phyloP scores from a whole-genome alignment of 92 coral and sea anemone genomes.

The Anthopleura xanthogrammica region DNA sequence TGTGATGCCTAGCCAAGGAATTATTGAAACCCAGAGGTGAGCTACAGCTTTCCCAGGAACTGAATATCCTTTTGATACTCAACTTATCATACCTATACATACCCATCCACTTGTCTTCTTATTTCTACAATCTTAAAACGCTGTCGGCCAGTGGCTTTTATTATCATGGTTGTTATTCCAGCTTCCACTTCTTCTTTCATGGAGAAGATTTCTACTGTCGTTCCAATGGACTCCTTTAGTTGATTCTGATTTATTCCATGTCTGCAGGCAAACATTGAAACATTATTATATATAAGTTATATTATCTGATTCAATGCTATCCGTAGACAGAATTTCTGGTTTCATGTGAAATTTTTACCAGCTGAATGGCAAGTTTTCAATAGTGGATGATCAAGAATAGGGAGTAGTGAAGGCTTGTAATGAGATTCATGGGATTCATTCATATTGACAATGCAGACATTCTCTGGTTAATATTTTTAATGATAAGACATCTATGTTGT shows the following conservation, averaged over 20 bases:
- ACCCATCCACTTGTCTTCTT: constrained; percentile 98
- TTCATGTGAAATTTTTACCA: no score
- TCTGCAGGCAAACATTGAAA: neutral
- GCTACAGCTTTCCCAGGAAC: no score
- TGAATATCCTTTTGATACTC: neutral
- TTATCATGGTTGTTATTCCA: constrained; percentile 78
- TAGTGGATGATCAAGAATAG: no score
- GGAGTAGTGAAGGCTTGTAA: no score
- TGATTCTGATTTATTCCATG: neutral
- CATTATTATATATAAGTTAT: neutral
- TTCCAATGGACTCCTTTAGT: constrained; percentile 71
- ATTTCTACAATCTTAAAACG: constrained; percentile 76
- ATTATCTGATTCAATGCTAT: no score
- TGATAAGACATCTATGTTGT: no score
- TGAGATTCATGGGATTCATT: no score
- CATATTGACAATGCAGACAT: no score
- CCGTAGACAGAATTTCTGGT: neutral
- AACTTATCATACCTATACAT: neutral
- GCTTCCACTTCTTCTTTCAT: constrained; percentile 92
- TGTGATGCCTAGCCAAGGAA: no score
- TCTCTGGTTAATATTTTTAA: no score
- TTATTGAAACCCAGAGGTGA: no score
- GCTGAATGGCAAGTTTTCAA: no score
- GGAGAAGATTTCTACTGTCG: constrained; percentile 93
- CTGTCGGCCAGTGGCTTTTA: constrained; percentile 92